Conservation (phyloP, 2,797 vertebrate species). For the Scarus forsteni region DNA sequence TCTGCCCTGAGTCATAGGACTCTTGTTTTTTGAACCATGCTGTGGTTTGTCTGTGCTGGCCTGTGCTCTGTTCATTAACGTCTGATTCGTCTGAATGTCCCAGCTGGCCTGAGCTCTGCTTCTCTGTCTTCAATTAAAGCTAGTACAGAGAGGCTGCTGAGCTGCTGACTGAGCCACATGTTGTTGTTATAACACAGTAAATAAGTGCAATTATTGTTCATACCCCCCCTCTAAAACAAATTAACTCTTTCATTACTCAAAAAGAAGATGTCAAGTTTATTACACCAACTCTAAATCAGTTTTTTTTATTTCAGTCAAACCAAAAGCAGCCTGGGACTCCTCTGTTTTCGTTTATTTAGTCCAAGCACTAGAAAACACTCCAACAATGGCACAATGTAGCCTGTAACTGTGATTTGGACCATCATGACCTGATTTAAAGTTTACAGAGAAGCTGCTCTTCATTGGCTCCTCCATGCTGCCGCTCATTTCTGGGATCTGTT, state of each 20-base stretch:
- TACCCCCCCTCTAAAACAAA: too few species aligned
- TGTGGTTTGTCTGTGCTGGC: constrained; percentile 47
- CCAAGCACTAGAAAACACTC: too few species aligned
- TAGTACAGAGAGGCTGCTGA: constrained; percentile 29
- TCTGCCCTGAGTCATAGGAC: constrained; percentile 10
- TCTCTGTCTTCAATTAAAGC: constrained; percentile 48
- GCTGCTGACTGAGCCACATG: constrained; percentile 39
- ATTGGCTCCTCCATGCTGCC: too few species aligned
- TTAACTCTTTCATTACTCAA: neutral
- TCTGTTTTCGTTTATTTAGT: neutral
- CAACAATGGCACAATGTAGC: too few species aligned
- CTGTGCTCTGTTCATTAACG: constrained; percentile 51
- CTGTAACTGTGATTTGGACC: too few species aligned
- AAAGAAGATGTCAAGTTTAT: neutral
- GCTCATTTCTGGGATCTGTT: too few species aligned
- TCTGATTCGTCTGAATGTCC: constrained; percentile 41
- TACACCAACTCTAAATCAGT: neutral
- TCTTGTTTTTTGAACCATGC: constrained; percentile 20
- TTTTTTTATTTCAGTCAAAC: too few species aligned
- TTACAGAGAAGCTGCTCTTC: too few species aligned
- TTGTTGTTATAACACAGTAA: constrained; percentile 26
- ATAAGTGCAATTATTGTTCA: neutral
- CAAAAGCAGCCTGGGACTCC: too few species aligned
- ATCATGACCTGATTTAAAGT: too few species aligned
- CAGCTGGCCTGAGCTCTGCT: constrained; percentile 32